phyloP scores from a whole-genome alignment of 2,888 invertebrate genomes.

The Prosapia bicincta region DNA sequence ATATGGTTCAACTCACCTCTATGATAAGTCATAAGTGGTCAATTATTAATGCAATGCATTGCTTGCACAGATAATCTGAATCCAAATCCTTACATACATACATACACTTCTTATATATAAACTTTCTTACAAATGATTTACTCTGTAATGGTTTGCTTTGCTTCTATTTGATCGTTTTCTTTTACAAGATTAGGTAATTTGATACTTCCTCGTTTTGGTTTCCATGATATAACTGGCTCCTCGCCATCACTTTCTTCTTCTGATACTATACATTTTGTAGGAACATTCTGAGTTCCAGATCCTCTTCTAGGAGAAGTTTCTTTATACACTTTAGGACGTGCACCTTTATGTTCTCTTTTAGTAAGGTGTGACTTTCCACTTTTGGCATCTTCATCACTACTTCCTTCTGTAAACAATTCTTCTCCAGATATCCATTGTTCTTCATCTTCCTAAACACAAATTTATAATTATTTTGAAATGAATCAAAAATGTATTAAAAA shows the following conservation, averaged over 20 bases:
- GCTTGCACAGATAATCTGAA: too few species aligned
- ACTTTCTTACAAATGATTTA: neutral
- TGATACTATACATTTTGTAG: slow-evolving; percentile 12
- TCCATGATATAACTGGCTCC: slow-evolving; percentile 43
- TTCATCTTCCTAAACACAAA: slow-evolving; percentile 45
- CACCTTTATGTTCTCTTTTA: slow-evolving; percentile 20
- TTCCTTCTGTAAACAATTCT: slow-evolving; percentile 50
- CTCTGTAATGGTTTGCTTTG: neutral
- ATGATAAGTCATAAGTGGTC: too few species aligned
- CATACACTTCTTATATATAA: too few species aligned
- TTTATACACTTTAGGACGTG: slow-evolving; percentile 7
- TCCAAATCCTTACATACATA: too few species aligned
- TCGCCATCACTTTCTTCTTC: slow-evolving; percentile 25
- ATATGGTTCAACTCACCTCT: too few species aligned
- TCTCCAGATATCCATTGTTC: slow-evolving; percentile 51
- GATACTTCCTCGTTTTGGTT: slow-evolving; percentile 47
- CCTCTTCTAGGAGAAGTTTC: slow-evolving; percentile 15
- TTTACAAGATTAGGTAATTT: slow-evolving; percentile 43
- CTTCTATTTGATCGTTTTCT: slow-evolving; percentile 22
- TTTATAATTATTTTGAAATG: too few species aligned
- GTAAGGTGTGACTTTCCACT: slow-evolving; percentile 22
- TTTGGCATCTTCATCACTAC: slow-evolving; percentile 47
- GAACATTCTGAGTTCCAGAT: neutral
- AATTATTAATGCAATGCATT: too few species aligned
- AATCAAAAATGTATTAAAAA: too few species aligned